A percentile compares a stretch with the other conserved stretches of the same genome.
Evolutionary conservation across 2,888 invertebrate species (phyloP).

Genomic region (Pollenia amentaria): DNA sequence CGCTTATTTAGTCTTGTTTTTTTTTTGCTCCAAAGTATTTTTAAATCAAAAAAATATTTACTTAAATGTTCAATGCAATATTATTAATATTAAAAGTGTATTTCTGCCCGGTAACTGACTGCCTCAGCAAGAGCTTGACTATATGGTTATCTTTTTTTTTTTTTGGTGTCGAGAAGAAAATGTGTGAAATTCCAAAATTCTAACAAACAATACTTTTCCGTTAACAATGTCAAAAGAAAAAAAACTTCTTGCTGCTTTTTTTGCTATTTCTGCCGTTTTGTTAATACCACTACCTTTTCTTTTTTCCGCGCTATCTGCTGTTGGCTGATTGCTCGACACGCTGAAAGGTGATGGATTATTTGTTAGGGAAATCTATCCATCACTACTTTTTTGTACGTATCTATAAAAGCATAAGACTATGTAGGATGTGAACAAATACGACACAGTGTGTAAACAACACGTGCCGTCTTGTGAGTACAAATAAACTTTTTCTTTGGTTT

Average conservation of each 20-base stretch:
- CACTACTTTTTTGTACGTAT: constrained; percentile 33
- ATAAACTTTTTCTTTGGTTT: constrained; percentile 33
- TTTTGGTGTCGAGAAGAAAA: background rate
- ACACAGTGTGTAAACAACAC: constrained; percentile 19
- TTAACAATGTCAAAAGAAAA: constrained; percentile 50
- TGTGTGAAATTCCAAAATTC: constrained; percentile 33
- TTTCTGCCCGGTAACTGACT: background rate
- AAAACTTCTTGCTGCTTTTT: constrained; percentile 7
- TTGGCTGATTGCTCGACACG: constrained; percentile 14
- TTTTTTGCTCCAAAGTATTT: background rate
- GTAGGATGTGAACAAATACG: background rate
- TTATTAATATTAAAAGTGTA: background rate
- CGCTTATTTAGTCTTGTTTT: too few species aligned
- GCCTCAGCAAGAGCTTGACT: background rate
- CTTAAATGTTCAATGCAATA: background rate
- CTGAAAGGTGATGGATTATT: constrained; percentile 63
- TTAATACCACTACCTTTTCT: background rate
- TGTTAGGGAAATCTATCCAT: constrained; percentile 54
- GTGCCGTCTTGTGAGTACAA: constrained; percentile 1
- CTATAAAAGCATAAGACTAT: constrained; percentile 1
- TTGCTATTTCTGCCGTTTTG: background rate
- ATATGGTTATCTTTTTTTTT: background rate
- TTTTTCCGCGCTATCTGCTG: background rate
- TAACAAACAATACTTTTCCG: constrained; percentile 41
- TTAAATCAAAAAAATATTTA: background rate